These are phyloP conservation scores for Odocoileus hemionus DNA, from an alignment of 2,113 vertebrate species.

Conservation along the genomic window DNA sequence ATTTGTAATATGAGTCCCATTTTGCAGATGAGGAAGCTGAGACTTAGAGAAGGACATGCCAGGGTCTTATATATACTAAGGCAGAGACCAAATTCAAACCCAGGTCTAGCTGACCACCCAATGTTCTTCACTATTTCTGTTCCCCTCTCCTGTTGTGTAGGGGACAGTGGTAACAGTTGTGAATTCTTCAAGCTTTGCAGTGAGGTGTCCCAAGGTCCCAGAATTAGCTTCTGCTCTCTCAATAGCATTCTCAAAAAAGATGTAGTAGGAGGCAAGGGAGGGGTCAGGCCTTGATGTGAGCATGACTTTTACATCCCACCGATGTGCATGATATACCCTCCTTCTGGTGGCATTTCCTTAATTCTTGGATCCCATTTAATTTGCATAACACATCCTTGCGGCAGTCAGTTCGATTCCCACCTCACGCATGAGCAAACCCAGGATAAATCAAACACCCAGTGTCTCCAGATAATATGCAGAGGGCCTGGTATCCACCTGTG, in stretches of 20 bases:
- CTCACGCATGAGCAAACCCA: fast-evolving
- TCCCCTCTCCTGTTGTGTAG: fast-evolving
- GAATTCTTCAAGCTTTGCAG: background rate
- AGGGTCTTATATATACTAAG: background rate
- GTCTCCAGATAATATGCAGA: background rate
- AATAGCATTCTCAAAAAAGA: too few species aligned
- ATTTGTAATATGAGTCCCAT: background rate
- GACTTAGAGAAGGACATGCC: background rate
- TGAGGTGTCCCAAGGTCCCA: background rate
- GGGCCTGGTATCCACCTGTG: fast-evolving
- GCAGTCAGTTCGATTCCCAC: background rate
- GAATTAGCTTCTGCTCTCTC: background rate
- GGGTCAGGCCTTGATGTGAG: fast-evolving
- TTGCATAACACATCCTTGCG: background rate
- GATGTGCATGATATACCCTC: fast-evolving
- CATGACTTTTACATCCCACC: fast-evolving
- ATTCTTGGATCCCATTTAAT: background rate
- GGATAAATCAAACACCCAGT: too few species aligned
- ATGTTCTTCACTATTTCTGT: fast-evolving
- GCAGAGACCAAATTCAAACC: background rate
- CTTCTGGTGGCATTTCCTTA: fast-evolving
- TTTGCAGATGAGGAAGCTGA: background rate
- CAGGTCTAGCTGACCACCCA: background rate
- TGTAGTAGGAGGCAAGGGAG: background rate
- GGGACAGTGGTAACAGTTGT: fast-evolving